Conservation (phyloP, 2,113 vertebrate genomes). For the Ardeotis arabs region DNA sequence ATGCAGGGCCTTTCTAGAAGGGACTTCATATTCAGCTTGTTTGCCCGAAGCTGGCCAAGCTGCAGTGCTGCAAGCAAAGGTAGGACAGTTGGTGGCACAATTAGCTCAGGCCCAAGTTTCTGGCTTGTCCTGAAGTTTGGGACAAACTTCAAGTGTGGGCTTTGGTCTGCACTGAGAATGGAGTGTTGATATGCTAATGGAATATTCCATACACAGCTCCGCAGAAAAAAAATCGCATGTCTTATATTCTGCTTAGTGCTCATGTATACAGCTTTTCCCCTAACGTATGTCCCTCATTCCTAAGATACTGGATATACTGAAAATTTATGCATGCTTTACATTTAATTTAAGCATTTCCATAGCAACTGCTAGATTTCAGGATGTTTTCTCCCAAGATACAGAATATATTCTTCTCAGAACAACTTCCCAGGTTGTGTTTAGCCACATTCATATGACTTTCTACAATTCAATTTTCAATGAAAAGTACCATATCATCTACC, state of each 20-base stretch:
- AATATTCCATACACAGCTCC: neutral
- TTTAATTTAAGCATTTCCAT: constrained; percentile 62
- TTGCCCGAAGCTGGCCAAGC: neutral
- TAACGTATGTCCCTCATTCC: constrained; percentile 17
- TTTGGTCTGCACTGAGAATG: neutral
- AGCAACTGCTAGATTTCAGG: constrained; percentile 42
- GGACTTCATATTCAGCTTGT: neutral
- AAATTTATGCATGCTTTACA: constrained; percentile 58
- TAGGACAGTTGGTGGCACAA: neutral
- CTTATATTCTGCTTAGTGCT: neutral
- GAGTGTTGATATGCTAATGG: neutral
- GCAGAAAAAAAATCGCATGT: neutral
- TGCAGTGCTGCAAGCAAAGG: neutral
- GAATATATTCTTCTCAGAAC: constrained; percentile 14
- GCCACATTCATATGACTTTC: constrained; percentile 35
- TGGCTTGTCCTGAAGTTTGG: neutral
- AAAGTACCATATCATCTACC: neutral
- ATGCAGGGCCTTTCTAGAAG: neutral
- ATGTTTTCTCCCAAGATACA: neutral
- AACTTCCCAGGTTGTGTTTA: constrained; percentile 44
- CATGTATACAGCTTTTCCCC: neutral
- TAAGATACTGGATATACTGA: constrained; percentile 3
- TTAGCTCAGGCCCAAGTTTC: neutral
- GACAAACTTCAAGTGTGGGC: neutral
- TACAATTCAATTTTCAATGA: constrained; percentile 35